Evolutionary conservation across 2,797 vertebrate genomes (phyloP).

Genomic region (Nothura maculosa): DNA sequence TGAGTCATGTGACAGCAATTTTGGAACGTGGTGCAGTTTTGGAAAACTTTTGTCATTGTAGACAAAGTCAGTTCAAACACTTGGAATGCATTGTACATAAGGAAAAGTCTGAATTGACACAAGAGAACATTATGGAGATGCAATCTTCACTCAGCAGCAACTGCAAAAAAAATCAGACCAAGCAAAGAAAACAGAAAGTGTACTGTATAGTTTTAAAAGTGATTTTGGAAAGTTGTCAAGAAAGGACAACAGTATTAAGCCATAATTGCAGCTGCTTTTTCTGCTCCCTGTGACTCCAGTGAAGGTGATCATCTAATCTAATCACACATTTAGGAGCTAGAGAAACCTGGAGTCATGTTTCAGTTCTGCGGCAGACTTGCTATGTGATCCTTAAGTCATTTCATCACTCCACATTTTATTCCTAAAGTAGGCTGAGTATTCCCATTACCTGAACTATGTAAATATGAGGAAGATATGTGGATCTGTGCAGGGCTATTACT

Average conservation of each 20-base stretch:
- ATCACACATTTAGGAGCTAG: rapidly evolving
- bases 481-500: not conserved
- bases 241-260: not conserved
- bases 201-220: not conserved
- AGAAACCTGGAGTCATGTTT: not conserved
- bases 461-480: not conserved
- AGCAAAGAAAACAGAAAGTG: not conserved
- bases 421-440: not conserved
- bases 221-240: not conserved
- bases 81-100: not conserved
- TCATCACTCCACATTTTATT: not conserved
- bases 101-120: not conserved
- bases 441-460: not conserved
- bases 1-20: not conserved
- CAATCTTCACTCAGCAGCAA: not conserved
- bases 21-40: not conserved
- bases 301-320: not conserved
- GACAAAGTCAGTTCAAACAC: not conserved
- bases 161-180: not conserved
- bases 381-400: not conserved
- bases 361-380: not conserved
- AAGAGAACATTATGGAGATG: not conserved
- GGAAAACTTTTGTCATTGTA: not conserved
- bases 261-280: not conserved
- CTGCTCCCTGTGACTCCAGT: not conserved